phyloP scores from a whole-genome alignment of 2,113 vertebrate genomes.

The Glaucomys volans region DNA sequence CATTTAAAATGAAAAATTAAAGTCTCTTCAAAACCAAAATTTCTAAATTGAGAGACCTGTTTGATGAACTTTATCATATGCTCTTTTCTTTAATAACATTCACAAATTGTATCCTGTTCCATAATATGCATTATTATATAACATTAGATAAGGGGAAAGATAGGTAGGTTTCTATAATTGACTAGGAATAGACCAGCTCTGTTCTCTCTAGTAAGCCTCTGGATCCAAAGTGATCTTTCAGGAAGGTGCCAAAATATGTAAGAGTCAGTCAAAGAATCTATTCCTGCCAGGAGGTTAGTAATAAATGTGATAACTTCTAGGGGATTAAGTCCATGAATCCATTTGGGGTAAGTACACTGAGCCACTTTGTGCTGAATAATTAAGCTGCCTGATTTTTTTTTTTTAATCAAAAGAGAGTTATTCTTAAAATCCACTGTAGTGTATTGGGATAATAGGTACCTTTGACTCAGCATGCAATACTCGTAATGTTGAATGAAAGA shows the following conservation, averaged over 20 bases:
- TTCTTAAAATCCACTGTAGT: background rate
- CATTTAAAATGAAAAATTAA: constrained; percentile 38
- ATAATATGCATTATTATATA: background rate
- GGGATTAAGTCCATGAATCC: background rate
- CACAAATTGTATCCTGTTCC: background rate
- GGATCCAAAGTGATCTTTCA: constrained; percentile 3
- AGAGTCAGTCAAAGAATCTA: background rate
- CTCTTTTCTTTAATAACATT: constrained; percentile 23
- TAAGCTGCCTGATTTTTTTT: background rate
- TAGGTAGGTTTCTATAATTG: background rate
- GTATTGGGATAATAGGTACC: background rate
- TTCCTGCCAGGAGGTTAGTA: constrained; percentile 28
- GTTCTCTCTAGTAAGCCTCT: constrained; percentile 37
- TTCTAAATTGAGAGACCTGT: constrained; percentile 35
- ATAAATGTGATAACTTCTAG: constrained; percentile 1
- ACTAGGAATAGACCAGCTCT: background rate
- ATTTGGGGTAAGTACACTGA: constrained; percentile 1
- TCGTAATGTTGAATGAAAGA: background rate
- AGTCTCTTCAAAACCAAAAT: constrained; percentile 38
- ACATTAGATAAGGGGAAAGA: background rate
- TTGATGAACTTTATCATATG: background rate
- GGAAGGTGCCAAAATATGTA: background rate
- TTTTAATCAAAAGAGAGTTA: background rate
- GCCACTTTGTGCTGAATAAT: background rate
- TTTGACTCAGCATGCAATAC: background rate